A percentile compares a stretch with the other conserved stretches of the same genome.
Evolutionary conservation across 2,888 invertebrate species (phyloP).

Genomic region (Drosophila conformis): DNA sequence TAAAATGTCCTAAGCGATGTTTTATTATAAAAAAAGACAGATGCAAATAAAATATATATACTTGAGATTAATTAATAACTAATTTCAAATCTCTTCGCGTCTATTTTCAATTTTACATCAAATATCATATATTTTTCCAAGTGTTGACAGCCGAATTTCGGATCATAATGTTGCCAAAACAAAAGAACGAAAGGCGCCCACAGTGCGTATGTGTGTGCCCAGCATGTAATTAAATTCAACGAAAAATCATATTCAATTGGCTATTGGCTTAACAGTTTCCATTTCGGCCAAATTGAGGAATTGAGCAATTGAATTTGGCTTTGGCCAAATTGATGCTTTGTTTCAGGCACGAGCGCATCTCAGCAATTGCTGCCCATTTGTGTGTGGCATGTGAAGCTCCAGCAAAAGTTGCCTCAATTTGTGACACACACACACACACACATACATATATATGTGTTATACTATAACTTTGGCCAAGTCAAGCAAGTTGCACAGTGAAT

Average conservation of each 20-base stretch:
- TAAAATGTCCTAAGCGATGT: rapidly evolving
- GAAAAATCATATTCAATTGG: conserved; percentile 43
- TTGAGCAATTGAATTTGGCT: conserved; percentile 45
- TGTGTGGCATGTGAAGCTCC: conserved; percentile 38
- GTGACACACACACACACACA: conserved; percentile 49
- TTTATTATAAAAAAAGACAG: neutral
- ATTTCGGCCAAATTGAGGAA: neutral
- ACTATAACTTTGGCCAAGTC: conserved; percentile 8
- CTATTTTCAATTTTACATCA: neutral
- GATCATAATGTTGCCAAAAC: conserved; percentile 8
- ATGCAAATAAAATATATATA: neutral
- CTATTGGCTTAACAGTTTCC: conserved; percentile 3
- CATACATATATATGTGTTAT: neutral
- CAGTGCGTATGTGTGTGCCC: conserved; percentile 43
- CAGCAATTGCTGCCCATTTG: conserved; percentile 46
- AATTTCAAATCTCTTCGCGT: neutral
- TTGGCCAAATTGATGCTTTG: conserved; percentile 48
- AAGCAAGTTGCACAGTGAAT: conserved; percentile 17
- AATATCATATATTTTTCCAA: neutral
- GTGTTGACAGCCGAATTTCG: conserved; percentile 42
- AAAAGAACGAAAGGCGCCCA: neutral
- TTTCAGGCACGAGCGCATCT: conserved; percentile 50
- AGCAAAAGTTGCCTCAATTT: conserved; percentile 47
- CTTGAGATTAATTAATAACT: neutral
- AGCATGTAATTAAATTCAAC: conserved; percentile 36